Evolutionary conservation across 2,113 vertebrate species (phyloP).

Genomic region (Ictidomys tridecemlineatus): DNA sequence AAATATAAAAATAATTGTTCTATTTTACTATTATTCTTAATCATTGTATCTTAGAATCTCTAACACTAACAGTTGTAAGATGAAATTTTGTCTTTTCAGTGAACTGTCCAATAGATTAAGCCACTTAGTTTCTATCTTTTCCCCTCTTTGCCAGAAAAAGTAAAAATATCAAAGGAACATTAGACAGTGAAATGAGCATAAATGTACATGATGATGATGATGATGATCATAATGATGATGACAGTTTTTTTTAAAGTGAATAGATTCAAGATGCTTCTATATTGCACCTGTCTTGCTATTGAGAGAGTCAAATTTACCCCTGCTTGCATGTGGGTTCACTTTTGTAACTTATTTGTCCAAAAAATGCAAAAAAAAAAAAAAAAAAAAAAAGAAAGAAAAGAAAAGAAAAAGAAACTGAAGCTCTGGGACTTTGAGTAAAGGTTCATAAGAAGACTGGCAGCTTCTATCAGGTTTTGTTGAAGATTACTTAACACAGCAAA

Average conservation of each 20-base stretch:
- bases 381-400: no score
- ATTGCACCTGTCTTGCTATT: rapidly evolving
- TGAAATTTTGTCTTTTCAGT: not conserved
- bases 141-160: not conserved
- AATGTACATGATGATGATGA: not conserved
- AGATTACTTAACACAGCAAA: not conserved
- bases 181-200: not conserved
- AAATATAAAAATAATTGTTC: not conserved
- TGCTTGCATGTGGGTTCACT: not conserved
- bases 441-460: not conserved
- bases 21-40: conserved; percentile 10
- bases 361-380: not conserved
- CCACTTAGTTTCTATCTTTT: not conserved
- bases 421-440: not conserved
- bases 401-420: not conserved
- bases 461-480: not conserved
- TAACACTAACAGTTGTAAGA: not conserved
- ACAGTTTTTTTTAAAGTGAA: not conserved
- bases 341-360: not conserved
- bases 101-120: not conserved
- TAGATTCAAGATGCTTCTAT: not conserved
- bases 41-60: not conserved
- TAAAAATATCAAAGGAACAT: not conserved
- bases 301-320: not conserved
- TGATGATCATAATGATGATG: no score